These are phyloP conservation scores for Chrysochloris asiatica DNA, from an alignment of 2,113 vertebrate genomes.

Conservation along the genomic window DNA sequence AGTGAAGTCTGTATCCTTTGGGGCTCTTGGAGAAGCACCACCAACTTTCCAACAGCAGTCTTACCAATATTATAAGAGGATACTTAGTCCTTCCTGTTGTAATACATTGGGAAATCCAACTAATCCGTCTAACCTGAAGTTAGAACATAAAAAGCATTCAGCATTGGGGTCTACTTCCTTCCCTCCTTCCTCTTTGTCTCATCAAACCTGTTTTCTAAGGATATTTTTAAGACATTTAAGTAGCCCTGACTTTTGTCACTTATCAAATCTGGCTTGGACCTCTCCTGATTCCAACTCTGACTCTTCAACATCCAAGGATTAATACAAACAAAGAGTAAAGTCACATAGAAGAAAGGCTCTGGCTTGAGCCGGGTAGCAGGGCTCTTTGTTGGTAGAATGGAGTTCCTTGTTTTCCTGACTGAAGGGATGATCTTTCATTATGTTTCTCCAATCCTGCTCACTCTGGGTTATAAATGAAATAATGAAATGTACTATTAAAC, in stretches of 20 bases:
- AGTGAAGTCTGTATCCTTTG: background rate
- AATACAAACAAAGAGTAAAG: constrained; percentile 3
- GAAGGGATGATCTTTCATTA: background rate
- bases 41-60: background rate
- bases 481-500: constrained; percentile 78
- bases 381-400: background rate
- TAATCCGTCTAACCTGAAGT: background rate
- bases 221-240: constrained; percentile 13
- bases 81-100: background rate
- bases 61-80: background rate
- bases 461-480: constrained; percentile 63
- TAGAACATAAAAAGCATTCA: background rate
- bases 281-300: constrained; percentile 8
- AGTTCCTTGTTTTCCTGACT: background rate
- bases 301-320: background rate
- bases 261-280: background rate
- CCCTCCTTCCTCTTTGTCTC: background rate
- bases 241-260: background rate
- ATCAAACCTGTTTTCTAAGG: background rate
- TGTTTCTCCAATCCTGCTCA: constrained; percentile 46
- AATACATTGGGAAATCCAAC: background rate
- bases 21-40: constrained; percentile 6
- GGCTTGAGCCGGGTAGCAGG: background rate
- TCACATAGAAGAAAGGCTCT: background rate
- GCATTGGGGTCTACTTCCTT: background rate